phyloP scores from a whole-genome alignment of 2,113 vertebrate species.

The Varanus salvator region DNA sequence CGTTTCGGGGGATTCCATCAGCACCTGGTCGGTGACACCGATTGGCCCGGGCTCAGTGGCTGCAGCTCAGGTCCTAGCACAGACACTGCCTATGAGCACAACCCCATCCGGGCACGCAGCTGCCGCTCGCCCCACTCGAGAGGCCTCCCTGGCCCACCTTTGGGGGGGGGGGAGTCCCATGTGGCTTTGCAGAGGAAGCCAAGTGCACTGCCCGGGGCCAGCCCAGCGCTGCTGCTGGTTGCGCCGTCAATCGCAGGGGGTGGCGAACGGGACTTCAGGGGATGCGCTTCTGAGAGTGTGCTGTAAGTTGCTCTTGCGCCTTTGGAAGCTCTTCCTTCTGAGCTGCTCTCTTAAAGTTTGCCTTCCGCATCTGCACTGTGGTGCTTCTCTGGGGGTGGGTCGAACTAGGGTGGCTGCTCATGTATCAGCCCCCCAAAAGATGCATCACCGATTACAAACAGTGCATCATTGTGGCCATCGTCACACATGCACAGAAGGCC shows the following conservation, averaged over 20 bases:
- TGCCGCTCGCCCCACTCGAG: too few species aligned
- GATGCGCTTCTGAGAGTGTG: background rate
- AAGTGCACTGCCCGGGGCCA: slow-evolving; percentile 72
- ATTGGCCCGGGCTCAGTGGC: too few species aligned
- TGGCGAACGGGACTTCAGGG: slow-evolving; percentile 39
- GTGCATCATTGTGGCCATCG: too few species aligned
- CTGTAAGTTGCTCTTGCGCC: background rate
- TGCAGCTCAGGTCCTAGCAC: too few species aligned
- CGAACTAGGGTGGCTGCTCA: background rate
- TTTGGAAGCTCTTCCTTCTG: background rate
- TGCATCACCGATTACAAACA: too few species aligned
- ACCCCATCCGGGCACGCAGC: too few species aligned
- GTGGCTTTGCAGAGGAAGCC: slow-evolving; percentile 48
- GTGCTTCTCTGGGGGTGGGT: background rate
- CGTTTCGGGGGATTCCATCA: too few species aligned
- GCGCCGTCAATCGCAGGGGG: slow-evolving; percentile 53
- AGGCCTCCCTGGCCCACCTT: background rate
- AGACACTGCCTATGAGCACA: too few species aligned
- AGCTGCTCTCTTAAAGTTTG: background rate
- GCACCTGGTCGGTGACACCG: too few species aligned
- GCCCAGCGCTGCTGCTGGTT: slow-evolving; percentile 3
- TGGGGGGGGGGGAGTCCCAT: background rate
- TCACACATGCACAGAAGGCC: too few species aligned
- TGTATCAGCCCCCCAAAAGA: too few species aligned
- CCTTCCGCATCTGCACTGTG: background rate